Conservation (phyloP, 1,140 invertebrate species). For the Chironomus striatipennis region DNA sequence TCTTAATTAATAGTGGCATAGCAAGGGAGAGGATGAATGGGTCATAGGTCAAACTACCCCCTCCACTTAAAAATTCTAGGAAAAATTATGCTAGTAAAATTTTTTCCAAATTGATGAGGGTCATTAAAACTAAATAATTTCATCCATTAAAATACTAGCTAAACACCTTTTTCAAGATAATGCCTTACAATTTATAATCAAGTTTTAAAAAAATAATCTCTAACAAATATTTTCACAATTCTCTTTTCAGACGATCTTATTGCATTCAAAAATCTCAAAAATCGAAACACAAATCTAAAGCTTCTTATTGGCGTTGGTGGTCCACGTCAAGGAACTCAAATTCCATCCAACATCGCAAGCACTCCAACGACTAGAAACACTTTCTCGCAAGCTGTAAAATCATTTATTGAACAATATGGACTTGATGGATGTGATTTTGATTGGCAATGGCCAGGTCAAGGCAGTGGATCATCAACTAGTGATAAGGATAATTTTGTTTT, state of each 20-base stretch:
- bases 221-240: too few relatives aligned
- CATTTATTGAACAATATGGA: background rate
- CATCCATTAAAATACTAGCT: too few relatives aligned
- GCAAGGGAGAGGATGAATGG: too few relatives aligned
- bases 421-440: conserved; percentile 10
- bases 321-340: conserved; percentile 47
- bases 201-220: too few relatives aligned
- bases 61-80: too few relatives aligned
- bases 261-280: conserved; percentile 42
- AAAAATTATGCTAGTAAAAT: too few relatives aligned
- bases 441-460: conserved; percentile 35
- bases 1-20: too few relatives aligned
- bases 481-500: conserved; percentile 44
- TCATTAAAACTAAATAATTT: too few relatives aligned
- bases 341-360: background rate
- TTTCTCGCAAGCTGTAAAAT: background rate
- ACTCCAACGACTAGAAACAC: background rate
- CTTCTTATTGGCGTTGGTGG: conserved; percentile 54
- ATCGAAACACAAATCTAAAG: conserved; percentile 47
- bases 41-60: too few relatives aligned
- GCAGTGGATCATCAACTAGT: conserved; percentile 48
- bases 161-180: too few relatives aligned
- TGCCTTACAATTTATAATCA: too few relatives aligned
- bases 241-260: conserved; percentile 34
- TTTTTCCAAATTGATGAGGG: too few relatives aligned